Percentiles rank a stretch among this genome's conserved stretches.
These are phyloP conservation scores for Rhopilema esculentum DNA, from an alignment of 30 jellyfish, hydroid and myxozoan species.

Conservation along the genomic window DNA sequence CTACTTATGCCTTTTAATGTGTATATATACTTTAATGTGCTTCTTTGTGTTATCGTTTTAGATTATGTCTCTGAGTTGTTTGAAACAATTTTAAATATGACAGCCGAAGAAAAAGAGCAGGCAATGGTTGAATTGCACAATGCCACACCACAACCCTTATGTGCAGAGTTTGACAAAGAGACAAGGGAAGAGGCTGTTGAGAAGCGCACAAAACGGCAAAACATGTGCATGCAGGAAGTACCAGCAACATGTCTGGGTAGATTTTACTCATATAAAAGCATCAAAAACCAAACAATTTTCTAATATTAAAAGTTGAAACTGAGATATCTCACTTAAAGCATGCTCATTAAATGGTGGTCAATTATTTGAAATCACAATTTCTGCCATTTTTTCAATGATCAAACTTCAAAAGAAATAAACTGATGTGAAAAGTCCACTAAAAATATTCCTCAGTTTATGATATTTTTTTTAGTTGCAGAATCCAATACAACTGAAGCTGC, in stretches of 20 bases:
- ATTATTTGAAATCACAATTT: not conserved
- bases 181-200: constrained; percentile 5
- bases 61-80: not conserved
- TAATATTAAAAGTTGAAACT: not conserved
- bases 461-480: constrained; percentile 1
- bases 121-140: constrained; percentile 5
- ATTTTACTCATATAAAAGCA: not conserved
- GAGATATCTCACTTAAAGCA: not conserved
- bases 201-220: constrained; percentile 1
- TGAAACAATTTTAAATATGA: not conserved
- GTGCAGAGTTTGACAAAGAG: constrained; percentile 13
- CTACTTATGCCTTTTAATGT: not conserved
- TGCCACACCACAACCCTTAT: constrained; percentile 13
- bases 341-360: not conserved
- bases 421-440: not conserved
- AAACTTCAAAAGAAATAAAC: not conserved
- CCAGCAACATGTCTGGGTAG: constrained; percentile 11
- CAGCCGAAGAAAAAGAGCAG: not conserved
- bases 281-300: not conserved
- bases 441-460: not conserved
- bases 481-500: not conserved
- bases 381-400: not conserved
- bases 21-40: not conserved
- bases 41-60: not conserved
- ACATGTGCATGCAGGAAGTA: constrained; percentile 2